Evolutionary conservation across 2,888 invertebrate species (phyloP), one percentile per base, ranked within the genome.

Genomic region (Nephrotoma guestfalica): DNA sequence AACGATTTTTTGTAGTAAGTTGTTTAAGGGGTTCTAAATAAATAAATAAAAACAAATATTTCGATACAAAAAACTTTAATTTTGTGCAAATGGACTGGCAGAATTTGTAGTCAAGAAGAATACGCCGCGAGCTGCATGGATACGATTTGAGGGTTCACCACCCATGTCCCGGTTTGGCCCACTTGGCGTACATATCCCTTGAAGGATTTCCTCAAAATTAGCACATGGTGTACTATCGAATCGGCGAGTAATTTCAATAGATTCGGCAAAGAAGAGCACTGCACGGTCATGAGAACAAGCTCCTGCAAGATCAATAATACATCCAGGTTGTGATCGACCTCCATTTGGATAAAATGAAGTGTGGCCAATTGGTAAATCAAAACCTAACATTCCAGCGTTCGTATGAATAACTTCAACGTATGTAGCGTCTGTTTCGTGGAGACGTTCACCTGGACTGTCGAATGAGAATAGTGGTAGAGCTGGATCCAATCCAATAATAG

Each of bases 331-430:
- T 6, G 87, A 88, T 2, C 87, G 87, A 0, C 92, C 92, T 41
- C 89, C 90, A 86, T 92, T 92, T 0, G 91, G 91, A 87, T 90
- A 92, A 87, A 92, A 92, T 42, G 91, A 91, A 6, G 91, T 90
- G 15, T 89, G 89, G 7, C 92, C 92, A 0, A 92, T 89, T 0
- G 90, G 89, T 0, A 88, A 87, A 0, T 88, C 86, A 45, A 91
- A 89, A 0, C 92, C 92, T 30, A 91, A 88, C 0, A 88, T 88
- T 88, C 90, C 90, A 4, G 89, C 89, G 86, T 90, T 90, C 30
- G 85, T 85, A 5, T 85, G 85, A 41, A 85, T 42, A 9, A 18
- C 11, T 43, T 85, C 85, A 6, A 85, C 85, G 13, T 85, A 85
- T 43, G 6, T 43, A 0, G 42, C 85, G 45, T 85, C 85, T 2